Base-by-base conservation (phyloP, 2,888 invertebrate genomes). In the Lumbricus terrestris region DNA sequence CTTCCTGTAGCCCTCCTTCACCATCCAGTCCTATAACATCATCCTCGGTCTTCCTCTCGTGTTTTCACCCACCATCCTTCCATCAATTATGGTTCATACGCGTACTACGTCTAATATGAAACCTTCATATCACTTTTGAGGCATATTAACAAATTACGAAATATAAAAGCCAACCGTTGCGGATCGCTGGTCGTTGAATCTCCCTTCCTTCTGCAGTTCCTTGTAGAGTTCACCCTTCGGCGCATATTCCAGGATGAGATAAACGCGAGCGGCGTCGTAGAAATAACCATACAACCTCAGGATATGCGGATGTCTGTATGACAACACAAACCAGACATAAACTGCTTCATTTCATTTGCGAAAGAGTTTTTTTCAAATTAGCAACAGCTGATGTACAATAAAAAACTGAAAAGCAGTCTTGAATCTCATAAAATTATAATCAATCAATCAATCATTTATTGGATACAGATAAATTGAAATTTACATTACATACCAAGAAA, bases 211-310 rank as follows among this genome's bases (percentile, higher is more conserved):
- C 92, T 97, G 96, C 89, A 98, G 95, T 93, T 97, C 96, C 94
- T 96, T 97, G 94, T 97, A 99, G 4, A 98, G 95, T 91, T 97
- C 97, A 20, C 98, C 98, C 88, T 97, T 96, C 37, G 98, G 97
- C 0, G 99, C 99, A 95, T 97, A 99, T 95, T 99, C 99, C 91
- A 99, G 95, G 92, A 99, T 98, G 92, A 99, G 96, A 95, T 98
- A 99, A 90, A 99, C 97, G 88, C 99, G 96, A 88, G 96, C 96
- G 37, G 97, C 97, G 94, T 99, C 99, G 94, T 98, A 97, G 93
- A 99, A 99, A 94, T 98, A 99, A 0, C 98, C 98, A 94, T 97
- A 98, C 96, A 99, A 96, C 90, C 97, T 96, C 82, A 99, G 95
- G 93, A 99, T 98, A 95, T 99, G 97, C 0, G 97, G 97, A 95